These are phyloP conservation scores for Encarsia formosa DNA, from an alignment of 2,888 invertebrate genomes.

Conservation along the genomic window DNA sequence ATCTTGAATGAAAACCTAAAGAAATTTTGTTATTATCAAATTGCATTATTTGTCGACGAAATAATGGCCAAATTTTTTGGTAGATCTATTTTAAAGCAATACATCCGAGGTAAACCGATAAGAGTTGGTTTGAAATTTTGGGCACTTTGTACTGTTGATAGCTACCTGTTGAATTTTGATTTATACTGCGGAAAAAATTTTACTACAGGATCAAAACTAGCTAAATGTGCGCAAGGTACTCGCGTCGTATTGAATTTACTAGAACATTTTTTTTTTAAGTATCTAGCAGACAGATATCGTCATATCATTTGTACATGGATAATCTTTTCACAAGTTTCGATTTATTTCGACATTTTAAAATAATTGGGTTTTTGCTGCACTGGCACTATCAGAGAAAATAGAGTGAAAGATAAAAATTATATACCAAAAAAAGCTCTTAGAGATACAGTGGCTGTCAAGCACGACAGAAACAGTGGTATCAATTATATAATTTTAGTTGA, in stretches of 20 bases:
- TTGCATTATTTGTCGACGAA: constrained; percentile 25
- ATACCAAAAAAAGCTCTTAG: constrained; percentile 23
- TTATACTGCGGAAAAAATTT: constrained; percentile 28
- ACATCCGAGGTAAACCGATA: constrained; percentile 27
- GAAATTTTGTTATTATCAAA: constrained; percentile 17
- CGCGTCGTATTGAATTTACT: constrained; percentile 28
- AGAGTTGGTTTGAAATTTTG: constrained; percentile 30
- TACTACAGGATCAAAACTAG: constrained; percentile 12
- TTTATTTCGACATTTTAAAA: constrained; percentile 26
- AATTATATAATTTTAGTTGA: constrained; percentile 29
- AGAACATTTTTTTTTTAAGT: constrained; percentile 20
- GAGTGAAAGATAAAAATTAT: constrained; percentile 17
- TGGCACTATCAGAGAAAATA: constrained; percentile 26
- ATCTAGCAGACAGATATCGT: constrained; percentile 12
- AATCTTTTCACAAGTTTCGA: constrained; percentile 26
- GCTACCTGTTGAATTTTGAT: constrained; percentile 27
- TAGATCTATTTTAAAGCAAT: constrained; percentile 24
- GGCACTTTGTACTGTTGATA: constrained; percentile 24
- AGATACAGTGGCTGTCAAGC: constrained; percentile 17
- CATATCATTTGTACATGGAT: constrained; percentile 28
- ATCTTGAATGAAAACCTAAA: constrained; percentile 15
- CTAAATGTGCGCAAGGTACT: constrained; percentile 26
- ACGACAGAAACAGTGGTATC: constrained; percentile 24
- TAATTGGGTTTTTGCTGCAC: constrained; percentile 24
- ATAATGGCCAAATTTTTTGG: constrained; percentile 28